phyloP scores from a whole-genome alignment of 2,113 vertebrate genomes.

The Dissostichus mawsoni region DNA sequence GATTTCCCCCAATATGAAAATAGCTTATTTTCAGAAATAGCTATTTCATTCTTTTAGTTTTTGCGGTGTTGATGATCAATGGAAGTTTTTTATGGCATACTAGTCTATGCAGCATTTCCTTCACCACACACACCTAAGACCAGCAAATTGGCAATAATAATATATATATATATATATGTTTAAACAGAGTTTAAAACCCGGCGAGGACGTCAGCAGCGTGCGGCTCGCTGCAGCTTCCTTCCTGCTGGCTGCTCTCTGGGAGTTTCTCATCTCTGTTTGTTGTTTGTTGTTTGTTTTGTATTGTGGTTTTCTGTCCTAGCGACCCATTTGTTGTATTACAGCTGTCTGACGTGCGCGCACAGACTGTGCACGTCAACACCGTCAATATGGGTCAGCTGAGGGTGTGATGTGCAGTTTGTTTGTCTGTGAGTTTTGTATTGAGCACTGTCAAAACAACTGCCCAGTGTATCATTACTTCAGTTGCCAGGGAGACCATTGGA shows the following conservation, averaged over 20 bases:
- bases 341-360: slow-evolving; percentile 36
- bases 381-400: slow-evolving; percentile 35
- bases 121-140: not conserved
- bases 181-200: not conserved
- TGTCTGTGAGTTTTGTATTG: not conserved
- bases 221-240: slow-evolving; percentile 23
- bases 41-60: too few relatives aligned
- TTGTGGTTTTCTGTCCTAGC: slow-evolving; percentile 51
- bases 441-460: not conserved
- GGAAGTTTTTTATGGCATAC: not conserved
- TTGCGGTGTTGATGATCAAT: not conserved
- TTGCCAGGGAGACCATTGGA: not conserved
- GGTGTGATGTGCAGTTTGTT: not conserved
- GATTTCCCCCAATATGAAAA: slow-evolving; percentile 3
- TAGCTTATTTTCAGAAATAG: not conserved
- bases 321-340: not conserved
- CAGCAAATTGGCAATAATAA: slow-evolving; percentile 2
- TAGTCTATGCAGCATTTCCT: not conserved
- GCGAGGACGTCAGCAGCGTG: not conserved
- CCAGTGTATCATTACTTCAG: not conserved
- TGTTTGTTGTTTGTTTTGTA: slow-evolving; percentile 35
- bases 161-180: not conserved
- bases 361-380: slow-evolving; percentile 23
- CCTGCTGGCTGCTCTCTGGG: slow-evolving; percentile 21
- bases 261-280: slow-evolving; percentile 49